Percentiles rank a stretch among this genome's conserved stretches.
These are phyloP conservation scores for Pachyrhynchus sulphureomaculatus DNA, from an alignment of 1,140 invertebrate genomes.

Conservation along the genomic window DNA sequence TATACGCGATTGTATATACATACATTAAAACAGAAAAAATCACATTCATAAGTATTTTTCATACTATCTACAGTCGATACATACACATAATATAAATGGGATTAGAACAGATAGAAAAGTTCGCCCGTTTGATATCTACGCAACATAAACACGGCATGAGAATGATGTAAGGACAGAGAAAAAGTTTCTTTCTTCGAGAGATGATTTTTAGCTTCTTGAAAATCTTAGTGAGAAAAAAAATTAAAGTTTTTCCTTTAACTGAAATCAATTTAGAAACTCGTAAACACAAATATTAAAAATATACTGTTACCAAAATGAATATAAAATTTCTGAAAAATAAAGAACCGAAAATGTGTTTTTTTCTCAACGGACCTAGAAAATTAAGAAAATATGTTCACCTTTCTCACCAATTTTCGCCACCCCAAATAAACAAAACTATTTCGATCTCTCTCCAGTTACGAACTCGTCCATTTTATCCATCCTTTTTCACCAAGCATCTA, in stretches of 20 bases:
- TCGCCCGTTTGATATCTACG: no score
- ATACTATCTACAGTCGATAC: neutral
- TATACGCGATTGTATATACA: neutral
- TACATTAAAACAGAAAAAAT: neutral
- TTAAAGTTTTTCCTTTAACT: neutral
- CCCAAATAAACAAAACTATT: neutral
- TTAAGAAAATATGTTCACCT: neutral
- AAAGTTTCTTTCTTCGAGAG: no score
- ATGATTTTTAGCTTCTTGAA: no score
- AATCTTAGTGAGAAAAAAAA: neutral
- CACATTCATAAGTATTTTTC: conserved; percentile 1
- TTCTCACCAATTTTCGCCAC: neutral
- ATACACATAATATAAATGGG: neutral
- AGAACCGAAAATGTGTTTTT: no score
- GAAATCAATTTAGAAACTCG: no score
- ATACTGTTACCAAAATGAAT: no score
- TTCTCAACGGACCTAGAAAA: no score
- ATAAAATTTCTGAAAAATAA: no score
- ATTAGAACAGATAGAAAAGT: neutral
- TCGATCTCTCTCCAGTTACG: neutral
- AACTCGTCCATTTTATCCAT: neutral
- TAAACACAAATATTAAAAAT: no score
- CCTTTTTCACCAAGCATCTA: conserved; percentile 28
- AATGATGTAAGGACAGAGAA: no score
- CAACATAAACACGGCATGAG: no score